Percentiles rank a stretch among this genome's conserved stretches.
These are phyloP conservation scores for Vireo altiloquus DNA, from an alignment of 2,113 vertebrate genomes.

Conservation along the genomic window DNA sequence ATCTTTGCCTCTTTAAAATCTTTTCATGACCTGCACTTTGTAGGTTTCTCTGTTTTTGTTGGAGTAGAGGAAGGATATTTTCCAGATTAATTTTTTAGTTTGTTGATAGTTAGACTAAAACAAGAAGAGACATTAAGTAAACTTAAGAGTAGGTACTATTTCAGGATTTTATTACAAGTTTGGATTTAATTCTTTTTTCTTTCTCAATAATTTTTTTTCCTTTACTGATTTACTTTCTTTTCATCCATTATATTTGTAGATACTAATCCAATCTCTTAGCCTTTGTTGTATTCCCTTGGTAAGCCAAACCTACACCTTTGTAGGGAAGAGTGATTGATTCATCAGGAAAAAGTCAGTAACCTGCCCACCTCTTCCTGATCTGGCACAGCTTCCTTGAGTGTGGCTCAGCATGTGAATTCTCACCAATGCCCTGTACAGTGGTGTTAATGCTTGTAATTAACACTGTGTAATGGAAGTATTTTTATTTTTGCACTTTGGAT, in stretches of 20 bases:
- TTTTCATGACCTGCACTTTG: neutral
- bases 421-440: neutral
- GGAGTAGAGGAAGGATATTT: neutral
- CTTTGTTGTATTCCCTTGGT: neutral
- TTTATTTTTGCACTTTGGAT: neutral
- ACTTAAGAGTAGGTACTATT: neutral
- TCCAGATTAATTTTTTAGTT: neutral
- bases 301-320: neutral
- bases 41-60: neutral
- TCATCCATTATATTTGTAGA: neutral
- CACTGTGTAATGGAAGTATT: neutral
- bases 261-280: neutral
- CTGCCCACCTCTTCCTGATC: neutral
- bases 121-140: neutral
- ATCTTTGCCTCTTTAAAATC: neutral
- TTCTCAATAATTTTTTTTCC: neutral
- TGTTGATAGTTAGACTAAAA: neutral
- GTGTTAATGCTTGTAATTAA: neutral
- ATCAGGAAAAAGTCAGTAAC: neutral
- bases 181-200: neutral
- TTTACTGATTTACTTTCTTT: neutral
- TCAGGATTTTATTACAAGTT: neutral
- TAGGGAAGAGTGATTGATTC: neutral
- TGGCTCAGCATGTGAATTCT: neutral
- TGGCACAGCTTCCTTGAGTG: neutral